Percentiles rank a stretch among this genome's conserved stretches.
Conservation (phyloP, 2,113 vertebrate species). For the Ictidomys tridecemlineatus region DNA sequence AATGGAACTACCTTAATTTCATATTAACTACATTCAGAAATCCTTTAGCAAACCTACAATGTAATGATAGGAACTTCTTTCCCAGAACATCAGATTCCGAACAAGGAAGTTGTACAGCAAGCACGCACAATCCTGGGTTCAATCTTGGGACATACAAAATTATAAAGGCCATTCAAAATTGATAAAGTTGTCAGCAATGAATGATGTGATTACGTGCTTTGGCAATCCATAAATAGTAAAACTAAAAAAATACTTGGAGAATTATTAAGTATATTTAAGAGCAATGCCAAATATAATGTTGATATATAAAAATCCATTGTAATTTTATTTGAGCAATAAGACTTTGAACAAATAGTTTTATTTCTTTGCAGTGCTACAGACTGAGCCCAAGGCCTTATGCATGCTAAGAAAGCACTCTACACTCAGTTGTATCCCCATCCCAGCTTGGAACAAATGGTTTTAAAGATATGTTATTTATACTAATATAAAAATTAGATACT, state of each 20-base stretch:
- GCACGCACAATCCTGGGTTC: background rate
- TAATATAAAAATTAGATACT: background rate
- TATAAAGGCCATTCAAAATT: background rate
- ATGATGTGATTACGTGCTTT: no score
- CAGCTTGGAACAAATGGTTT: background rate
- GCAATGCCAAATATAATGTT: background rate
- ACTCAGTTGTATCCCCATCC: background rate
- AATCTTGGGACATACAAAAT: background rate
- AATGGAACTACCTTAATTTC: background rate
- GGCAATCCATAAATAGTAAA: background rate
- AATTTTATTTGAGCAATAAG: background rate
- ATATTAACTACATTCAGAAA: background rate
- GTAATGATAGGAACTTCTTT: background rate
- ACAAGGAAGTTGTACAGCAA: background rate
- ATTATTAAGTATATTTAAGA: background rate
- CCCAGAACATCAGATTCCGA: background rate
- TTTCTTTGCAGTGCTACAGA: background rate
- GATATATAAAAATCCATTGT: background rate
- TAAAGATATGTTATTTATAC: background rate
- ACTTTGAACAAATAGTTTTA: background rate
- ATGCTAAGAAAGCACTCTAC: background rate
- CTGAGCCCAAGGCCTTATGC: no score
- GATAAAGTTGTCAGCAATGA: background rate
- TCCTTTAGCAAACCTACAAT: background rate
- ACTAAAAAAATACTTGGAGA: background rate